Evolutionary conservation across 2,797 vertebrate species (phyloP).

Genomic region (Spheniscus humboldti): DNA sequence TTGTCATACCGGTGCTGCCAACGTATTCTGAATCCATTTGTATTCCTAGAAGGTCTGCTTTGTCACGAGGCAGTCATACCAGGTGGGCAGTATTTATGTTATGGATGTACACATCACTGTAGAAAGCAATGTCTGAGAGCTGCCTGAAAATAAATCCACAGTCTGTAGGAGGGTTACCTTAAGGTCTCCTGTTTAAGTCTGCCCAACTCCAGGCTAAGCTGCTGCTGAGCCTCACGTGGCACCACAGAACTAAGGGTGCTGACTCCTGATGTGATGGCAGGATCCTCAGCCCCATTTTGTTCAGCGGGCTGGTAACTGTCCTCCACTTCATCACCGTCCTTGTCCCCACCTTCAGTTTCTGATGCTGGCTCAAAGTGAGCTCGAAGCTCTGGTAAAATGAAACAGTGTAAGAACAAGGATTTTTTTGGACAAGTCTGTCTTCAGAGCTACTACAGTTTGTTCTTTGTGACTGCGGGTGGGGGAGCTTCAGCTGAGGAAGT

Average conservation of each 20-base stretch:
- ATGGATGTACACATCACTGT: accelerated
- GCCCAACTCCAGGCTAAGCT: conserved; percentile 78
- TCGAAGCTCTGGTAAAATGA: conserved; percentile 79
- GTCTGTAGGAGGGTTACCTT: conserved; percentile 71
- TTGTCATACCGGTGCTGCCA: not conserved
- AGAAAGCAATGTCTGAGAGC: accelerated
- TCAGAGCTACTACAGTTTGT: not conserved
- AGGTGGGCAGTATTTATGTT: not conserved
- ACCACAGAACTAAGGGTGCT: conserved; percentile 64
- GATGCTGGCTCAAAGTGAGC: conserved; percentile 86
- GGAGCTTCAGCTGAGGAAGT: not conserved
- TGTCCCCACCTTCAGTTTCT: conserved; percentile 84
- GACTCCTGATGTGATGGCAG: not conserved
- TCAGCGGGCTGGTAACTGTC: conserved; percentile 73
- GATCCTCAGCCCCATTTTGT: conserved; percentile 62
- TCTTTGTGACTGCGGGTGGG: not conserved
- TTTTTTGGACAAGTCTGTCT: not conserved
- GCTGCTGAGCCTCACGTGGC: conserved; percentile 76
- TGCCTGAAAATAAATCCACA: not conserved
- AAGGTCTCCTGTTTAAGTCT: conserved; percentile 84
- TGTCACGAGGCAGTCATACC: not conserved
- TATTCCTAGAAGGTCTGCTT: not conserved
- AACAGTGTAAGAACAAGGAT: not conserved
- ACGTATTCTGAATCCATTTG: not conserved
- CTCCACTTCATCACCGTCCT: conserved; percentile 79